Percentiles rank a stretch among this genome's conserved stretches.
These are phyloP conservation scores for Falco novaeseelandiae DNA, from an alignment of 2,797 vertebrate species.

Conservation along the genomic window DNA sequence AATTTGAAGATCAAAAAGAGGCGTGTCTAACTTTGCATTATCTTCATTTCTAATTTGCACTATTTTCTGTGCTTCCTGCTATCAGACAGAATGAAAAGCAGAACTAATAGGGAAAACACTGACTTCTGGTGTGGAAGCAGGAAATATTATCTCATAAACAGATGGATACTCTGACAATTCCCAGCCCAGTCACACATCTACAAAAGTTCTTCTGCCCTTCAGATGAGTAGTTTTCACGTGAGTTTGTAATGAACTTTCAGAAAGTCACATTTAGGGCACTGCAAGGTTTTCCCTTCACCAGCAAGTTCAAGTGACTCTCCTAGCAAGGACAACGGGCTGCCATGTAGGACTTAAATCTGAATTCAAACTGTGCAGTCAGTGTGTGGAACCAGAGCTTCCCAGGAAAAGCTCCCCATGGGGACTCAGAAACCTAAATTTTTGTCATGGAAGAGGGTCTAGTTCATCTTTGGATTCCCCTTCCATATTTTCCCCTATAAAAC, in stretches of 20 bases:
- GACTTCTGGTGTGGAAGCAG: not conserved
- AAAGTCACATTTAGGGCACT: not conserved
- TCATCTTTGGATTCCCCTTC: not conserved
- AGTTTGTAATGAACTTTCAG: not conserved
- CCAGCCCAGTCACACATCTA: not conserved
- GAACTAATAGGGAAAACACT: not conserved
- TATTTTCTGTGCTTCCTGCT: not conserved
- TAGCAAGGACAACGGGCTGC: not conserved
- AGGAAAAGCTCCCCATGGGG: not conserved
- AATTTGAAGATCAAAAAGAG: constrained; percentile 8
- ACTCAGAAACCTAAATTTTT: not conserved
- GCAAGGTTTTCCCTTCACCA: not conserved
- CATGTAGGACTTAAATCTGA: not conserved
- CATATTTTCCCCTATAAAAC: not conserved
- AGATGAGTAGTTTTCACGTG: not conserved
- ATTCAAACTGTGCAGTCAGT: not conserved
- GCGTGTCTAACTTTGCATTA: not conserved
- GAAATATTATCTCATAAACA: not conserved
- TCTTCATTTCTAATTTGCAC: constrained; percentile 11
- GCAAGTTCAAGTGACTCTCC: not conserved
- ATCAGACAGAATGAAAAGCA: not conserved
- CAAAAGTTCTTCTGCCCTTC: not conserved
- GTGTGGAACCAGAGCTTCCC: not conserved
- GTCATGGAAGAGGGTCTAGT: not conserved
- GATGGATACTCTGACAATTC: not conserved